Evolutionary conservation across 2,113 vertebrate genomes (phyloP).

Genomic region (Gasterosteus aculeatus): DNA sequence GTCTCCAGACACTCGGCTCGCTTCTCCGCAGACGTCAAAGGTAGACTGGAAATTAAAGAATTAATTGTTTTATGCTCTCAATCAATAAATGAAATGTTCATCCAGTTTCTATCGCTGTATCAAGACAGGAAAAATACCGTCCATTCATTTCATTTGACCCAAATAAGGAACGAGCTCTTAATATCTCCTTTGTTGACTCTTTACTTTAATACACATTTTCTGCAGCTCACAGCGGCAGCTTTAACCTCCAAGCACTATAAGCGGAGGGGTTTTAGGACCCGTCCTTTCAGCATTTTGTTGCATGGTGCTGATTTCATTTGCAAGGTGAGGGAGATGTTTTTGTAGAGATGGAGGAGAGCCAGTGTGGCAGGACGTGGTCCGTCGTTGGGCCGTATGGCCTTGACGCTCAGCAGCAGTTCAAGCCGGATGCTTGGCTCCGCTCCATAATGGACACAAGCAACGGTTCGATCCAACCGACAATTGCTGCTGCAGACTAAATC

Average conservation of each 20-base stretch:
- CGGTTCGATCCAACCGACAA: conserved; percentile 17
- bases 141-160: neutral
- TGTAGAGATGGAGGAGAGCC: conserved; percentile 48
- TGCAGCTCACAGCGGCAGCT: conserved; percentile 17
- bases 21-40: conserved; percentile 96
- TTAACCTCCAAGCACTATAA: conserved; percentile 13
- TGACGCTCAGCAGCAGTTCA: conserved; percentile 48
- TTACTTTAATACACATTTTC: neutral
- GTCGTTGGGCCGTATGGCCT: conserved; percentile 49
- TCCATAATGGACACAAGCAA: conserved; percentile 38
- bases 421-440: conserved; percentile 41
- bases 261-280: conserved; percentile 44
- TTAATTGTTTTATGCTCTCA: neutral
- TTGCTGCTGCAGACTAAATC: conserved; percentile 15
- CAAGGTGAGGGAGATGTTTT: conserved; percentile 48
- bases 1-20: conserved; percentile 97
- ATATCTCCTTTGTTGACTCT: neutral
- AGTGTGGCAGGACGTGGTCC: conserved; percentile 43
- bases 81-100: neutral
- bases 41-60: conserved; percentile 76
- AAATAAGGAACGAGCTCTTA: neutral
- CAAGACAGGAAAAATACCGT: neutral
- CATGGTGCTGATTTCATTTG: conserved; percentile 8
- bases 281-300: conserved; percentile 37
- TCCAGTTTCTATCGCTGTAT: neutral